Evolutionary conservation across 2,888 invertebrate species (phyloP), one percentile per base, ranked within the genome.

Genomic region (Leucophenga maculata): DNA sequence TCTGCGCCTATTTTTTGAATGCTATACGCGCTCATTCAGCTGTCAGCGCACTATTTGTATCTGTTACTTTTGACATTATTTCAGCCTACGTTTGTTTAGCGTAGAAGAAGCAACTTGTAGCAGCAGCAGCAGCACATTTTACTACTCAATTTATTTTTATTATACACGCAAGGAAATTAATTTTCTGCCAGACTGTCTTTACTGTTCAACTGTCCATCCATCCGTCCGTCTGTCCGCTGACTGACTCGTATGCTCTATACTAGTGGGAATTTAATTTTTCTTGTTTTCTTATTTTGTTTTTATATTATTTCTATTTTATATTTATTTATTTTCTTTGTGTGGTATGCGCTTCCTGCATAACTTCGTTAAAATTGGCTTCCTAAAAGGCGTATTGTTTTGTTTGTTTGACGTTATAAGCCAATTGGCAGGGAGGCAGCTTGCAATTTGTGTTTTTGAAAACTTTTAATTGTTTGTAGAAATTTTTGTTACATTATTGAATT

Each of bases 11-110:
- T 32, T 60, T 31, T 9, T 26, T 20, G 39, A 39, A 31, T 57
- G 26, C 57, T 22, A 57, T 31, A 26, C 57, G 22, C 59, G 52
- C 60, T 62, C 68, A 68, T 68, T 68, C 68, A 68, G 68, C 59
- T 62, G 60, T 62, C 68, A 60, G 52, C 44, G 50, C 20, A 55
- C 44, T 22, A 55, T 66, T 55, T 50, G 6, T 18, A 16, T 44
- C 48, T 48, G n/a, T 64, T 64, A 20, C 39, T 46, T 46, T 64
- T 48, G 62, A 64, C 22, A 64, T 64, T 46, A 59, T 26, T 59
- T 59, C 32, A 32, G 26, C 31, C 31, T 54, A 13, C 6, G 18
- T 18, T 54, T 54, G 18, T 20, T 4, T 54, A 20, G 9, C 11
- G 20, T 54, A 39, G 8, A 52, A n/a, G n/a, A n/a, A n/a, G n/a